Base-by-base conservation (phyloP, 2,888 invertebrate species). In the Chaetogeoica ovagalla region DNA sequence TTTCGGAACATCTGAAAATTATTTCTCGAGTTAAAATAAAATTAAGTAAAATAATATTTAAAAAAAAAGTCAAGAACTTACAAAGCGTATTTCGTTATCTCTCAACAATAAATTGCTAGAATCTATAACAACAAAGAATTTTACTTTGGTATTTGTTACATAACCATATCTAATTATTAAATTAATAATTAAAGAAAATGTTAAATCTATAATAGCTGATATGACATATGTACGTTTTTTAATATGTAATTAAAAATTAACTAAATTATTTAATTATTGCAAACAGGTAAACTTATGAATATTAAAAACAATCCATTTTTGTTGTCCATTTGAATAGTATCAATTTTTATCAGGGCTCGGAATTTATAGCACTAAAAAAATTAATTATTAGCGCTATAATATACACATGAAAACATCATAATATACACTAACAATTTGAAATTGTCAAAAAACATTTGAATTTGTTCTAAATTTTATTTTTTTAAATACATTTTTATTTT, bases 101-200 rank as follows among this genome's bases (percentile, higher is more conserved):
- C 97, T 88, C 66, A 97, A 88, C 21, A 93, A 91, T 82, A 93
- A 92, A 85, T 96, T 96, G 30, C 93, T 91, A 0, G 96, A 94
- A 86, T 96, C 96, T 2, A 97, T 92, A 55, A 97, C 94, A 82
- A 98, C 91, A 11, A 98, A 93, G 85, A 98, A 92, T 87, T 98
- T 98, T 13, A 97, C 93, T 88, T 94, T 94, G 0, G 97, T 97
- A 85, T 97, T 98, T n/a, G 97, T 97, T 13, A 97, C 95, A 87
- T 97, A 98, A 1, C 98, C 98, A 88, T 94, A 95, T 84, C 94
- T 95, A 57, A 43, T 84, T 73, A 39, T 89, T 57, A 59, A 59
- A 77, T 82, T 82, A 74, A 82, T 6, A 55, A 55, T 60, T 60
- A 60, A 60, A 60, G 21, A 60, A 23, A 60, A 59, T 21, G 13